Base-by-base conservation (phyloP, 2,888 invertebrate genomes). In the Trissoscelio sp. region DNA sequence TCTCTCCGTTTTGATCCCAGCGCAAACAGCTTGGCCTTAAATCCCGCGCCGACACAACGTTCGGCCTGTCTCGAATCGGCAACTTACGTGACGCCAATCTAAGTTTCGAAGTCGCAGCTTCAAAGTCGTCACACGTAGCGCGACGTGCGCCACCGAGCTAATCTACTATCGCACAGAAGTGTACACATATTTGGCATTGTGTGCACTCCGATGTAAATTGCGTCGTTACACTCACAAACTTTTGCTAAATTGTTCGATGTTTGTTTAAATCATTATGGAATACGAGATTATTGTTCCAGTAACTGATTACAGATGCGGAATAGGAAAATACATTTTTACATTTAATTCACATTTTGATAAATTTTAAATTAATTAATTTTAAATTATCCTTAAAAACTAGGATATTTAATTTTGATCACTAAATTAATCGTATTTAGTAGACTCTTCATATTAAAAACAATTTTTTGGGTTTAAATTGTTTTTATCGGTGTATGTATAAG, bases 11-110 rank as follows among this genome's bases (percentile, higher is more conserved):
- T 69, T 67, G 58, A 72, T 73, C 53, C 64, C 31, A 14, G 55
- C 44, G 42, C 64, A 78, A 78, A 78, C 75, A 70, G 77, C 74
- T 72, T 74, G 69, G 80, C 73, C 70, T 58, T 72, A 53, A 77
- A 67, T 82, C 74, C 70, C 80, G 60, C 9, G 69, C 44, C 39
- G 37, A 51, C 67, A 42, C 12, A 46, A 75, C 37, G 24, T 48
- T 39, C 51, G 67, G 62, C 74, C 75, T 78, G 80, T 58, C 74
- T 83, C 66, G 78, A 83, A 84, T 81, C 79, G 57, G 60, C 66
- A 81, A 66, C 70, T 85, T 86, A 87, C 89, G 87, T 87, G 87
- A 88, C 86, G 84, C 85, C 88, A 88, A 89, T 90, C 88, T 88
- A 89, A 89, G 87, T 89, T 89, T 87, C 85, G 57, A 88, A 88